A percentile compares a stretch with the other conserved stretches of the same genome.
Conservation (phyloP, 1,140 invertebrate genomes). For the Achroia grisella region DNA sequence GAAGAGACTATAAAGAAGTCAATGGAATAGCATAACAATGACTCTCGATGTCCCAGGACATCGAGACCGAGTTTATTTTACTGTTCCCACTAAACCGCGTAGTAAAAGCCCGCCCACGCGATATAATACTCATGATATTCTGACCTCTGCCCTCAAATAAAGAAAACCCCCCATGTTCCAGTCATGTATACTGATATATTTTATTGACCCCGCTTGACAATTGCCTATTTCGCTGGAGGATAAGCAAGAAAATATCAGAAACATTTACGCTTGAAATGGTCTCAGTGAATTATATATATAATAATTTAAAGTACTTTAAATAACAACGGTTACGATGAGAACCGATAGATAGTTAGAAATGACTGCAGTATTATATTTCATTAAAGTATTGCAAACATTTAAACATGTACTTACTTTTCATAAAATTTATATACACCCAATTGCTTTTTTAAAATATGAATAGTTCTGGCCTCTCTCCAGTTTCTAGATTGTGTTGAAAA, state of each 20-base stretch:
- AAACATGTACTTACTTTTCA: no score
- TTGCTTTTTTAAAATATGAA: no score
- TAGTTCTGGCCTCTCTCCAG: conserved; percentile 42
- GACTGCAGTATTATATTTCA: no score
- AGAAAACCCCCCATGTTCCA: conserved; percentile 19
- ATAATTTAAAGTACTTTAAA: no score
- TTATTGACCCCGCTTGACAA: conserved; percentile 9
- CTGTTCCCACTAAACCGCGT: conserved; percentile 46
- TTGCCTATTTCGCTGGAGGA: no score
- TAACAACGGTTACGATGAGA: no score
- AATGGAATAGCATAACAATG: conserved; percentile 39
- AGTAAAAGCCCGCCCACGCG: conserved; percentile 63
- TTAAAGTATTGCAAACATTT: no score
- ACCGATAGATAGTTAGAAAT: no score
- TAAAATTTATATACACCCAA: no score
- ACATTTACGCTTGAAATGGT: neutral
- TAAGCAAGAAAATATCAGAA: no score
- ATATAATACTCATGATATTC: conserved; percentile 52
- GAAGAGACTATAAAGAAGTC: conserved; percentile 49
- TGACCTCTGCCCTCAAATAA: conserved; percentile 55
- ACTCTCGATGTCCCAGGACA: conserved; percentile 37
- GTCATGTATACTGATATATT: conserved; percentile 20
- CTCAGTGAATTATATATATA: no score
- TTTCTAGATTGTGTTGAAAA: conserved; percentile 60
- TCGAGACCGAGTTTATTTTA: conserved; percentile 50